phyloP scores from a whole-genome alignment of 1,140 invertebrate genomes.

The Saccostrea glomerata region DNA sequence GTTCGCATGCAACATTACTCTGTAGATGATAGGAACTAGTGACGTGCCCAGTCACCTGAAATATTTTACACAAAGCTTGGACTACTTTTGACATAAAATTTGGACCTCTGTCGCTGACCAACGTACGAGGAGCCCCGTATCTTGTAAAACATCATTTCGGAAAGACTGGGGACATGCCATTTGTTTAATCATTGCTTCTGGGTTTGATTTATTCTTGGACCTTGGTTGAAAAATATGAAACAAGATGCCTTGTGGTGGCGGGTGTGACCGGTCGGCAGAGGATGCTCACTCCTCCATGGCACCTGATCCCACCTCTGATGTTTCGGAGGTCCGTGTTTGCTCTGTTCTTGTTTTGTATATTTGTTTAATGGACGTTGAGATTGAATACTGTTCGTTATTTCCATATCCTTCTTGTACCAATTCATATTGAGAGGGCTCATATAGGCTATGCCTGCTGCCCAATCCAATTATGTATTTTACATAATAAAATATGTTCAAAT shows the following conservation, averaged over 20 bases:
- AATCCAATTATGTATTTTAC: too few relatives aligned
- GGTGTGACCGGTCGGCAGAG: too few relatives aligned
- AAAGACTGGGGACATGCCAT: conserved; percentile 52
- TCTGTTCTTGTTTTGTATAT: too few relatives aligned
- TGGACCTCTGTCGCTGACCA: conserved; percentile 52
- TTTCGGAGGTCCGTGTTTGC: too few relatives aligned
- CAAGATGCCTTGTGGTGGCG: conserved; percentile 49
- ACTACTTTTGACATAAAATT: conserved; percentile 55
- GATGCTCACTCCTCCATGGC: too few relatives aligned
- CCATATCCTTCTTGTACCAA: too few relatives aligned
- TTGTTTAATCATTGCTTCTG: conserved; percentile 40
- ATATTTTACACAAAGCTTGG: conserved; percentile 42
- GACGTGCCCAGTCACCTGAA: conserved; percentile 31
- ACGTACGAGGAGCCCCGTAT: conserved; percentile 51
- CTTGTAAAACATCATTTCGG: conserved; percentile 51
- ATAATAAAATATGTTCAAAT: too few relatives aligned
- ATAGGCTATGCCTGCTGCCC: too few relatives aligned
- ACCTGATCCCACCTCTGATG: too few relatives aligned
- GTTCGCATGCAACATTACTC: conserved; percentile 34
- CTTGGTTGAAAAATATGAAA: conserved; percentile 43
- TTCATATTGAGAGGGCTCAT: too few relatives aligned
- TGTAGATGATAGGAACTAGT: conserved; percentile 45
- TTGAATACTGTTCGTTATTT: too few relatives aligned
- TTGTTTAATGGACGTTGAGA: too few relatives aligned
- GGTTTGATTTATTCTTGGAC: not conserved